These are phyloP conservation scores for Megalops atlanticus DNA, from an alignment of 2,113 vertebrate genomes.

Conservation along the genomic window DNA sequence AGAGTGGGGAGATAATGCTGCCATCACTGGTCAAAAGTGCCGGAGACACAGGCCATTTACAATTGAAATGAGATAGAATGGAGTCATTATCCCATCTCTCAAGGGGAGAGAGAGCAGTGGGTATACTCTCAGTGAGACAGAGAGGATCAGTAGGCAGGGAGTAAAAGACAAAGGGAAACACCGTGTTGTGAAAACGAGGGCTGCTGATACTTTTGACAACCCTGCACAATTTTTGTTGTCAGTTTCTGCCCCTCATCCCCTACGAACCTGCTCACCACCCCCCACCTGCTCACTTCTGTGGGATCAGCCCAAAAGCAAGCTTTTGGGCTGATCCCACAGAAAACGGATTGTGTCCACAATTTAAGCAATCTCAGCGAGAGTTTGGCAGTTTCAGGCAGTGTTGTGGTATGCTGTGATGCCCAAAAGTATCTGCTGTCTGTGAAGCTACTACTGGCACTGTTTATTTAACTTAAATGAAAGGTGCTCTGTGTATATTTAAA, in stretches of 20 bases:
- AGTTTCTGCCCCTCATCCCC: no score
- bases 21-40: not conserved
- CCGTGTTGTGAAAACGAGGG: not conserved
- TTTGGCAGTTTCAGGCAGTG: conserved; percentile 54
- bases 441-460: conserved; percentile 68
- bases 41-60: conserved; percentile 4
- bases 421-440: conserved; percentile 67
- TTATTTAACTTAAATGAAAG: conserved; percentile 78
- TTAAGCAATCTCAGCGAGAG: not conserved
- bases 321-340: not conserved
- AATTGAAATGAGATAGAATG: not conserved
- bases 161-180: not conserved
- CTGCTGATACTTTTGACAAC: not conserved
- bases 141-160: not conserved
- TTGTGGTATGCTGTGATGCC: conserved; percentile 50
- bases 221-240: not conserved
- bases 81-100: conserved; percentile 18
- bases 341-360: no score
- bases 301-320: no score
- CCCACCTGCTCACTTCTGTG: not conserved
- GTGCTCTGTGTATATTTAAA: conserved; percentile 77
- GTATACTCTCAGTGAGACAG: not conserved
- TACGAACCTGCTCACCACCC: no score
- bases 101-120: not conserved
- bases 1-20: not conserved